phyloP scores from a whole-genome alignment of 2,797 vertebrate species.

The Coluber constrictor region DNA sequence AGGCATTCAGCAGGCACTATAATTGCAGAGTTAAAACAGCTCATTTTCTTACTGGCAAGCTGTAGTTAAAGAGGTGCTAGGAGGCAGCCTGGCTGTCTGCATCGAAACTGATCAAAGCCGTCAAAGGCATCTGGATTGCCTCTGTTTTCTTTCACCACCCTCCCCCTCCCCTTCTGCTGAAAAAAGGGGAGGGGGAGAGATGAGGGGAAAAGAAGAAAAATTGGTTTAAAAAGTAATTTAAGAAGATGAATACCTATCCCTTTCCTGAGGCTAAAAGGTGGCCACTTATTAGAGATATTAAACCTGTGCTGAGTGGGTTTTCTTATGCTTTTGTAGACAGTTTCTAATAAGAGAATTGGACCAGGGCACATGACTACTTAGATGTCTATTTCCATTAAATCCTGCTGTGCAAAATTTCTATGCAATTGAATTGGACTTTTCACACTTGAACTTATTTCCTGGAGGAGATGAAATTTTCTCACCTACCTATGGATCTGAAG shows the following conservation, averaged over 20 bases:
- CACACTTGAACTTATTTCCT: slow-evolving; percentile 45
- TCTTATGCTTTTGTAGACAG: slow-evolving; percentile 32
- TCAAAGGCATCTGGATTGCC: slow-evolving; percentile 80
- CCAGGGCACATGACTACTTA: slow-evolving; percentile 45
- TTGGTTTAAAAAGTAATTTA: slow-evolving; percentile 76
- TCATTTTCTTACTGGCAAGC: slow-evolving; percentile 80
- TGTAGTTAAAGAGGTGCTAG: slow-evolving; percentile 79
- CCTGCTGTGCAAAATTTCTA: slow-evolving; percentile 33
- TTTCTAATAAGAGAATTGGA: slow-evolving; percentile 59
- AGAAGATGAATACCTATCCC: slow-evolving; percentile 76
- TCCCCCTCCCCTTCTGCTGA: slow-evolving; percentile 51
- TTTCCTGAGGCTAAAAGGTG: slow-evolving; percentile 69
- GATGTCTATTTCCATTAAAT: slow-evolving; percentile 51
- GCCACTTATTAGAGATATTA: slow-evolving; percentile 59
- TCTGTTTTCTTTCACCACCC: slow-evolving; percentile 78
- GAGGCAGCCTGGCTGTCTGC: slow-evolving; percentile 82
- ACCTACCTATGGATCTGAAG: slow-evolving; percentile 1
- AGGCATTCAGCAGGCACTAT: slow-evolving; percentile 78
- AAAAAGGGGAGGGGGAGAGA: slow-evolving; percentile 51
- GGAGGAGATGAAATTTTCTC: slow-evolving; percentile 42
- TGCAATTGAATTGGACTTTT: slow-evolving; percentile 37
- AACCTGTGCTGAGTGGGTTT: slow-evolving; percentile 26
- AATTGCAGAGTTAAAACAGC: slow-evolving; percentile 78
- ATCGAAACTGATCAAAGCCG: slow-evolving; percentile 79
- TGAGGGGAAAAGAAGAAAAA: slow-evolving; percentile 36